Evolutionary conservation across 2,797 vertebrate genomes (phyloP), one percentile per base, ranked within the genome.

Genomic region (Masticophis lateralis): DNA sequence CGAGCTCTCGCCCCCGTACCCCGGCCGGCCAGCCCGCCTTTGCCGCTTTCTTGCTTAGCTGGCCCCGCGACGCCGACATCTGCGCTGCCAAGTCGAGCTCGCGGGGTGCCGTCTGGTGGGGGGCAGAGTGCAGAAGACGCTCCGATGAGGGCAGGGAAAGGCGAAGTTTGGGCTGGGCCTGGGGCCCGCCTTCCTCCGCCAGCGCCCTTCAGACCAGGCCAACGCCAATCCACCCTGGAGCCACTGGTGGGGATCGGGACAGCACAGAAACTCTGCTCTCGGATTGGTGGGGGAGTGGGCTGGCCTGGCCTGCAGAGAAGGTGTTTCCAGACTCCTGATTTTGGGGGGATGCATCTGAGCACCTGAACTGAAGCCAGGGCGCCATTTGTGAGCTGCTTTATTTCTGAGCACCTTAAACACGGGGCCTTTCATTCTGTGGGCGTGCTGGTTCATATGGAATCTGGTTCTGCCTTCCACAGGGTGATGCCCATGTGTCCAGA

Each of bases 191-290:
- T 69, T 32, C 14, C 66, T 74, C 66, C 66, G 8, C n/a, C 66
- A 18, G n/a, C 1, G 6, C 32, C 69, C 7, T 20, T 20, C 32
- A 8, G 28, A 5, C 0, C 1, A 0, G 10, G 28, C 11, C 63
- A n/a, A 13, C 4, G 12, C 27, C 11, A 9, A 25, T 28, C 11
- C 0, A 4, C 10, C 61, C 3, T 13, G 11, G 66, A 32, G 66
- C 6, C 66, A 0, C 66, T 18, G 66, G 66, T 18, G 66, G 27
- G n/a, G 63, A 5, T 5, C 66, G 0, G 66, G 66, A 69, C n/a
- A 2, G 5, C 28, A 14, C 66, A 69, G 66, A 66, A n/a, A 16
- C 28, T 27, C 60, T 32, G 63, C 13, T 69, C 63, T 32, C 32
- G 13, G 63, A 69, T 51, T 6, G 47, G 18, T 47, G 43, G 37